A percentile compares a stretch with the other conserved stretches of the same genome.
Evolutionary conservation across 2,888 invertebrate genomes (phyloP).

Genomic region (Nomada ruficornis): DNA sequence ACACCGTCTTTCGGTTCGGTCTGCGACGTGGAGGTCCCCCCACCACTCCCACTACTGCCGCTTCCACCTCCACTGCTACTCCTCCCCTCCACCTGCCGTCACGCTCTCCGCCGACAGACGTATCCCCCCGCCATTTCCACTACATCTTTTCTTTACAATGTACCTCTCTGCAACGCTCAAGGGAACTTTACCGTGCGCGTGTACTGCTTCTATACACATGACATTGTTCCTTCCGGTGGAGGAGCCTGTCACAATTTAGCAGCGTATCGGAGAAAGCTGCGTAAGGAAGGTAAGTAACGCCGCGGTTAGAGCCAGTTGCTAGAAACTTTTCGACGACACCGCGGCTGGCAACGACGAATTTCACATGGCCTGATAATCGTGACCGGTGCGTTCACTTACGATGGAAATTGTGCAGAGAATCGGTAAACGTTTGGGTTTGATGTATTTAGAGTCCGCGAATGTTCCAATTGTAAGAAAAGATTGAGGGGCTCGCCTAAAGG

Average conservation of each 20-base stretch:
- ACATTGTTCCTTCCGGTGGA: slow-evolving; percentile 65
- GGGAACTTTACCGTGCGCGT: slow-evolving; percentile 43
- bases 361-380: not conserved
- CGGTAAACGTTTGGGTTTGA: too few species aligned
- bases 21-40: slow-evolving; percentile 73
- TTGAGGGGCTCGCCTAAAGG: too few species aligned
- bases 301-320: not conserved
- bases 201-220: slow-evolving; percentile 50
- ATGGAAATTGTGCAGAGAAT: too few species aligned
- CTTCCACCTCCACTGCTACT: slow-evolving; percentile 28
- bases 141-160: slow-evolving; percentile 56
- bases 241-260: slow-evolving; percentile 65
- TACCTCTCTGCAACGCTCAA: slow-evolving; percentile 42
- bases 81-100: slow-evolving; percentile 42
- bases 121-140: slow-evolving; percentile 42
- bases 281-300: slow-evolving; percentile 12
- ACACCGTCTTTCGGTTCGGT: slow-evolving; percentile 76
- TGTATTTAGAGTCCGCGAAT: too few species aligned
- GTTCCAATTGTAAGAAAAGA: too few species aligned
- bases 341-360: not conserved
- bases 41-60: slow-evolving; percentile 50
- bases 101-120: slow-evolving; percentile 47
- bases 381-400: not conserved
- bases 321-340: not conserved
- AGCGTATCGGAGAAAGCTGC: slow-evolving; percentile 63